phyloP scores from a whole-genome alignment of 2,888 invertebrate genomes.

The Drosophila greeni region DNA sequence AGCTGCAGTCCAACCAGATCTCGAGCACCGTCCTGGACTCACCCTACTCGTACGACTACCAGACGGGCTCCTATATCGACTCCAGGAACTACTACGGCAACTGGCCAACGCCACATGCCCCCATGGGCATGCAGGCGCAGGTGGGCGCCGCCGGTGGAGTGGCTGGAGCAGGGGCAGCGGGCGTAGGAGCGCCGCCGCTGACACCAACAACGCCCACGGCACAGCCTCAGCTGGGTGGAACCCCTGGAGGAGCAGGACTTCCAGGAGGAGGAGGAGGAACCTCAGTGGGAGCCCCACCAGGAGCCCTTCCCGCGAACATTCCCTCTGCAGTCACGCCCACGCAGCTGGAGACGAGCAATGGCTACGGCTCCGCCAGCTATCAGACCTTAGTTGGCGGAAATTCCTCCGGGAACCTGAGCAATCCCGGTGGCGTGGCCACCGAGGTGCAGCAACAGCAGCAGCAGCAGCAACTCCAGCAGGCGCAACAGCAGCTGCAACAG shows the following conservation, averaged over 20 bases:
- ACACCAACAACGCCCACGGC: conserved; percentile 57
- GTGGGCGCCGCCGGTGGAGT: conserved; percentile 15
- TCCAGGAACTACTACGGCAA: conserved; percentile 84
- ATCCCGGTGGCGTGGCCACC: conserved; percentile 21
- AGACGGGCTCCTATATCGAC: conserved; percentile 80
- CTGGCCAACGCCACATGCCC: conserved; percentile 80
- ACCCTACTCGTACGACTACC: conserved; percentile 83
- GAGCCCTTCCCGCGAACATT: conserved; percentile 25
- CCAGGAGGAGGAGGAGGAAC: conserved; percentile 39
- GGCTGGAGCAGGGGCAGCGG: conserved; percentile 35
- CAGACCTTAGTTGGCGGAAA: conserved; percentile 49
- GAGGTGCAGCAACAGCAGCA: conserved; percentile 31
- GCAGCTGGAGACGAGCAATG: conserved; percentile 65
- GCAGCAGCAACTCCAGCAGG: conserved; percentile 12
- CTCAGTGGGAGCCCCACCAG: conserved; percentile 27
- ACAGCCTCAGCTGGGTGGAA: conserved; percentile 36
- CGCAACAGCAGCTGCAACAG: conserved; percentile 35
- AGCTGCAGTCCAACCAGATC: conserved; percentile 90
- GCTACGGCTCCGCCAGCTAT: conserved; percentile 66
- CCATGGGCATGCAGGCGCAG: conserved; percentile 71
- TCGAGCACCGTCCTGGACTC: conserved; percentile 90
- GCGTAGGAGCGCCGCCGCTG: conserved; percentile 43
- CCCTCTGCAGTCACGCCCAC: conserved; percentile 44
- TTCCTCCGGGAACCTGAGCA: conserved; percentile 9
- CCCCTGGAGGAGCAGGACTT: conserved; percentile 11